These are phyloP conservation scores for Galago senegalensis DNA, from an alignment of 2,797 vertebrate genomes.

Conservation along the genomic window DNA sequence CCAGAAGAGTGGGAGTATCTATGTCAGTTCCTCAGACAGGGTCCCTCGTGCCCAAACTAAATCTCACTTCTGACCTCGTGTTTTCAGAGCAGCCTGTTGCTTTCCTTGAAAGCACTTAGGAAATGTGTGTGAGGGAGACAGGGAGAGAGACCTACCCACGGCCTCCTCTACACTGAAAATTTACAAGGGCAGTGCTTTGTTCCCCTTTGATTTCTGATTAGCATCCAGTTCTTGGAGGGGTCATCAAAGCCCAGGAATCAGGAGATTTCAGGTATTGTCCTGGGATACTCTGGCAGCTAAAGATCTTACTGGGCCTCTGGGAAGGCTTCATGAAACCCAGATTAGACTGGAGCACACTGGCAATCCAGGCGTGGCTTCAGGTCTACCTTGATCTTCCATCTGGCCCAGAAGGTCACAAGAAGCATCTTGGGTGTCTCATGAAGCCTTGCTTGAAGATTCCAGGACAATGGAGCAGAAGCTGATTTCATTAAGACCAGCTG, in stretches of 20 bases:
- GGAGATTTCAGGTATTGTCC: not conserved
- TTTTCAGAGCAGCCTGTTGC: not conserved
- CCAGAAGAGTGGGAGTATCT: not conserved
- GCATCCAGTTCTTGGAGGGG: not conserved
- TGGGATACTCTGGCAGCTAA: not conserved
- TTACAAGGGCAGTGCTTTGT: not conserved
- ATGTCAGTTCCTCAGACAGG: not conserved
- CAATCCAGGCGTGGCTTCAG: not conserved
- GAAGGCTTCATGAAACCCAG: not conserved
- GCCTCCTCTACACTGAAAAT: not conserved
- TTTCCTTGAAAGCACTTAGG: not conserved
- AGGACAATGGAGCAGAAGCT: not conserved
- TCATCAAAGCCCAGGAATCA: not conserved
- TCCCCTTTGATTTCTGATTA: slow-evolving; percentile 5
- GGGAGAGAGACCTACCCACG: not conserved
- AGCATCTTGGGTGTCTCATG: slow-evolving; percentile 1
- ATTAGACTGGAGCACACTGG: not conserved
- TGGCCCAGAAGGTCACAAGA: not conserved
- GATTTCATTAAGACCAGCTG: not conserved
- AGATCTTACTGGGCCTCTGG: not conserved
- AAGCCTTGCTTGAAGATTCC: slow-evolving; percentile 16
- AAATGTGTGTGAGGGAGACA: not conserved
- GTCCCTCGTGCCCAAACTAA: not conserved
- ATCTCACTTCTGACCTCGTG: not conserved
- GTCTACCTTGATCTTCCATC: not conserved